phyloP scores from a whole-genome alignment of 2,797 vertebrate species.

The Borostomias antarcticus region DNA sequence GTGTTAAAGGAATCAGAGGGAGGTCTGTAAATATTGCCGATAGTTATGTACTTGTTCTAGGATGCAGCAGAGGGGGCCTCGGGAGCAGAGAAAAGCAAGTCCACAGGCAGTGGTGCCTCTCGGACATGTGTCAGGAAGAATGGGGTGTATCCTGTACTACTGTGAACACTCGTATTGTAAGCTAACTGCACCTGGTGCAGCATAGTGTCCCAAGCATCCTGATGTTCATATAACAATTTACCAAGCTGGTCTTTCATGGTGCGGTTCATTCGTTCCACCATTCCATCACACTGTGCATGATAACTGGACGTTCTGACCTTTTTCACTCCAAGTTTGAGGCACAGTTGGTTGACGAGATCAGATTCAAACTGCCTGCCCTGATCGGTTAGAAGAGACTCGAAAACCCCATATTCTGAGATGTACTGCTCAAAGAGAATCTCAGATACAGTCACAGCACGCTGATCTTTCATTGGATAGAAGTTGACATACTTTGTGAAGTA shows the following conservation, averaged over 20 bases:
- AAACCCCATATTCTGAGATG: constrained; percentile 34
- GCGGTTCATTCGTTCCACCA: constrained; percentile 33
- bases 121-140: constrained; percentile 28
- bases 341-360: constrained; percentile 22
- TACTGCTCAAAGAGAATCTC: constrained; percentile 22
- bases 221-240: constrained; percentile 27
- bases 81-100: constrained; percentile 12
- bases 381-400: constrained; percentile 32
- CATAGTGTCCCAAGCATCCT: constrained; percentile 26
- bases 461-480: neutral
- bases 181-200: constrained; percentile 32
- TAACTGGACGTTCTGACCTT: constrained; percentile 31
- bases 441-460: too few relatives aligned
- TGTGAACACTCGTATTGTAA: constrained; percentile 23
- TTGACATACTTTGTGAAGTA: neutral
- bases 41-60: too few relatives aligned
- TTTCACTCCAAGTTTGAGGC: constrained; percentile 24
- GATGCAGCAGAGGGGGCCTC: too few relatives aligned
- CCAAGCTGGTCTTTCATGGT: constrained; percentile 32
- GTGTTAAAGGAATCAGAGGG: too few relatives aligned
- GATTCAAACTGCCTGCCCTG: constrained; percentile 37
- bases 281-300: constrained; percentile 32
- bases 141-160: constrained; percentile 23
- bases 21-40: too few relatives aligned
- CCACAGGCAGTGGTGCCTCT: constrained; percentile 24